Base-by-base conservation (phyloP, 2,797 vertebrate species). In the Anisognathus igniventris region DNA sequence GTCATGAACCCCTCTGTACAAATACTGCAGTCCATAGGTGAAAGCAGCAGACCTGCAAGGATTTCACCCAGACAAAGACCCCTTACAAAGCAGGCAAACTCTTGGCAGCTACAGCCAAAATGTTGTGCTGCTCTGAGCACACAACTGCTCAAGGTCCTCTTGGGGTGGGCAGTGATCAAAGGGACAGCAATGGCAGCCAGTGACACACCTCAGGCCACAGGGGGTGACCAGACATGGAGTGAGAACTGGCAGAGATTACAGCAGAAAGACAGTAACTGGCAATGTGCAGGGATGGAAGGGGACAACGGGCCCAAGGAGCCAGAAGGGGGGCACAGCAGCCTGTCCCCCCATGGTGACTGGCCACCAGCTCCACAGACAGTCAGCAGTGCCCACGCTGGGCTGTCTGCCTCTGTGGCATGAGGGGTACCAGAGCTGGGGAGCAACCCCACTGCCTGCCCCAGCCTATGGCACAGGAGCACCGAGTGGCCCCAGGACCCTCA, bases 291-390 rank as follows among this genome's bases (percentile, higher is more conserved):
- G 11, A 28, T n/a, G 31, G 53, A 70, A 80, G 11, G 28, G 54
- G 40, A 16, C 1, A 1, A 9, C 17, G 45, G 62, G 30, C 3
- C 7, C 58, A 64, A 27, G 62, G 24, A 60, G 14, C 12, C 18
- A 21, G 47, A 61, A 72, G 48, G 3, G 27, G 16, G 42, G 14
- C 54, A 37, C 39, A 65, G 45, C 19, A 76, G 31, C 23, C 25
- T 79, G n/a, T 57, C 3, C 18, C 10, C 4, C 4, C 1, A 0
- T 18, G 30, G 60, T 1, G 3, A 61, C 18, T 1, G 4, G 45
- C 17, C 82, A 64, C 44, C 45, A 73, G 60, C 5, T 3, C 28
- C 44, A 66, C 9, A 6, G 50, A 21, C 23, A 50, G 30, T 1
- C 19, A 24, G 24, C 48, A 35, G 48, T 21, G 31, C 24, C 60